Evolutionary conservation across 2,888 invertebrate species (phyloP).

Genomic region (Coelogynopora nodosa): DNA sequence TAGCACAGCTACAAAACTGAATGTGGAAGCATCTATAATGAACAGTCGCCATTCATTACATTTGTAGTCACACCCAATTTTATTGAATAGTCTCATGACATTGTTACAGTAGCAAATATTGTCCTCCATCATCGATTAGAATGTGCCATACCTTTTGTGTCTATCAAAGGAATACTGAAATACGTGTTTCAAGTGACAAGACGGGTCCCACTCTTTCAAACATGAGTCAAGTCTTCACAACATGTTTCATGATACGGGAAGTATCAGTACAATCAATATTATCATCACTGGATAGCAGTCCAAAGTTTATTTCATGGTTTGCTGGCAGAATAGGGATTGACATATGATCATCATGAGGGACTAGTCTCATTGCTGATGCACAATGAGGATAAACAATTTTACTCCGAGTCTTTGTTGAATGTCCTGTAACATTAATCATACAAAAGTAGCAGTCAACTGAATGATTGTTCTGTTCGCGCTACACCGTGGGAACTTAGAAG

Average conservation of each 20-base stretch:
- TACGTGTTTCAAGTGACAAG: not conserved
- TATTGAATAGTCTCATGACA: not conserved
- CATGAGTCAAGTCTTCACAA: not conserved
- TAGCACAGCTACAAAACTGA: not conserved
- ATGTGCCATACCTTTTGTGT: not conserved
- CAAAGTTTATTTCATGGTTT: not conserved
- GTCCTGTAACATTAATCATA: too few relatives aligned
- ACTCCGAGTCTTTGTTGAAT: not conserved
- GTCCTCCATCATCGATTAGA: not conserved
- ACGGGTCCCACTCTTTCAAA: not conserved
- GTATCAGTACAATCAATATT: too few relatives aligned
- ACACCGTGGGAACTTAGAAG: too few relatives aligned
- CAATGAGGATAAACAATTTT: not conserved
- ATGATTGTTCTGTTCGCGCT: too few relatives aligned
- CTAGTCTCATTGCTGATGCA: not conserved
- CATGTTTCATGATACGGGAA: too few relatives aligned
- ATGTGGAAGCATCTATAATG: not conserved
- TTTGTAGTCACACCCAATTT: not conserved
- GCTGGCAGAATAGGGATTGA: not conserved
- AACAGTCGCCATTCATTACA: not conserved
- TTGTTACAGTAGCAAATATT: not conserved
- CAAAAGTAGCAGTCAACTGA: too few relatives aligned
- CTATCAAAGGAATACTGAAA: not conserved
- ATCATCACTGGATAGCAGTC: not conserved
- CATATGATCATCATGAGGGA: not conserved